phyloP scores from a whole-genome alignment of 2,888 invertebrate species.

The Oxycera nigricornis region DNA sequence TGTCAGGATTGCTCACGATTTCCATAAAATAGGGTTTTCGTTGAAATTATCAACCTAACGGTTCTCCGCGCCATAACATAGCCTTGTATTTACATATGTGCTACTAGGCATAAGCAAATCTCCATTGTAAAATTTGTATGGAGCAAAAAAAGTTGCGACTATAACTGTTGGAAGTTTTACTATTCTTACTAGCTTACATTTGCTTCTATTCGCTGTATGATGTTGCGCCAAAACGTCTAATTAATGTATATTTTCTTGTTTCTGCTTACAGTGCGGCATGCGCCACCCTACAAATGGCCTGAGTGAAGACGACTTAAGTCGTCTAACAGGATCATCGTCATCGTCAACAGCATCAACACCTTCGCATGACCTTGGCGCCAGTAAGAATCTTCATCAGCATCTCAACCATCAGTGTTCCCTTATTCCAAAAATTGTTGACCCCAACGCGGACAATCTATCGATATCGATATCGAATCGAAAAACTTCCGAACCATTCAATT shows the following conservation, averaged over 20 bases:
- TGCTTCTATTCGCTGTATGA: too few relatives aligned
- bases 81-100: too few relatives aligned
- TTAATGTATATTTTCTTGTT: slow-evolving; percentile 43
- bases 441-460: neutral
- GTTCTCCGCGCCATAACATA: too few relatives aligned
- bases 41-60: too few relatives aligned
- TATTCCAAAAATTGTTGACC: slow-evolving; percentile 13
- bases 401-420: slow-evolving; percentile 41
- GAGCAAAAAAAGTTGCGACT: too few relatives aligned
- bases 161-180: too few relatives aligned
- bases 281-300: slow-evolving; percentile 63
- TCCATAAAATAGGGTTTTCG: too few relatives aligned
- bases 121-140: too few relatives aligned
- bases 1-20: too few relatives aligned
- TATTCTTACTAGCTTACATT: too few relatives aligned
- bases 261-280: slow-evolving; percentile 62
- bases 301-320: slow-evolving; percentile 63
- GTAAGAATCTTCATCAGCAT: slow-evolving; percentile 12
- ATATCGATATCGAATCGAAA: slow-evolving; percentile 51
- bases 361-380: slow-evolving; percentile 50
- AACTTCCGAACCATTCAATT: slow-evolving; percentile 43
- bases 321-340: slow-evolving; percentile 62
- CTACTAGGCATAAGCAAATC: too few relatives aligned
- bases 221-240: too few relatives aligned
- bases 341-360: slow-evolving; percentile 55